Conservation (phyloP, 2,113 vertebrate species). For the Planiliza haematocheilus region DNA sequence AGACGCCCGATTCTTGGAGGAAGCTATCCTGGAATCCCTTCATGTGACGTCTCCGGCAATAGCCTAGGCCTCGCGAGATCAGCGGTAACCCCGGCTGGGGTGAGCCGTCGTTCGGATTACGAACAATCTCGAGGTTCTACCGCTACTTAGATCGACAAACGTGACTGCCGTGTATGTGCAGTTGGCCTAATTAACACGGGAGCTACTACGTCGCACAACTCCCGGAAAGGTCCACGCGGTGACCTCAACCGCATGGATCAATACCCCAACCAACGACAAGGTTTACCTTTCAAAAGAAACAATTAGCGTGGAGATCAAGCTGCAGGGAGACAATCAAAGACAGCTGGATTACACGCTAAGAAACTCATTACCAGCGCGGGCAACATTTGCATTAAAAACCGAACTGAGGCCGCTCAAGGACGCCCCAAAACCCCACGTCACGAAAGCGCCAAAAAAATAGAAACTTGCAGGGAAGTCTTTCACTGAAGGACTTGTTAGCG, state of each 20-base stretch:
- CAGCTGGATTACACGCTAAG: conserved; percentile 19
- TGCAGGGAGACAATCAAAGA: conserved; percentile 20
- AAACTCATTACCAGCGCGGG: conserved; percentile 10
- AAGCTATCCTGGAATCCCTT: background rate
- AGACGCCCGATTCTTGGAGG: conserved; percentile 9
- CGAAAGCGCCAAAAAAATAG: background rate
- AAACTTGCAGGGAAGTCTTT: background rate
- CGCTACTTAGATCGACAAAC: conserved; percentile 45
- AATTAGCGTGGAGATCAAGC: conserved; percentile 20
- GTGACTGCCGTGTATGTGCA: conserved; percentile 17
- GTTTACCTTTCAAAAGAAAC: conserved; percentile 48
- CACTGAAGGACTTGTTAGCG: background rate
- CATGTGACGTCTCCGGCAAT: background rate
- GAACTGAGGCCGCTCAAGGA: conserved; percentile 8
- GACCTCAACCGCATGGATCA: conserved; percentile 50
- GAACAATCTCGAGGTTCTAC: background rate
- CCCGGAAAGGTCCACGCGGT: conserved; percentile 24
- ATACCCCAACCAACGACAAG: conserved; percentile 46
- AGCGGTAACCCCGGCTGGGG: background rate
- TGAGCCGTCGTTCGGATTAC: background rate
- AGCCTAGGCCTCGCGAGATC: background rate
- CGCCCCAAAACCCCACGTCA: no score
- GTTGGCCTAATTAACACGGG: conserved; percentile 41
- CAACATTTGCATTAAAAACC: conserved; percentile 18
- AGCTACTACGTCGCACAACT: conserved; percentile 35